Percentiles rank a stretch among this genome's conserved stretches.
Conservation (phyloP, 2,797 vertebrate species). For the Anguilla marmorata region DNA sequence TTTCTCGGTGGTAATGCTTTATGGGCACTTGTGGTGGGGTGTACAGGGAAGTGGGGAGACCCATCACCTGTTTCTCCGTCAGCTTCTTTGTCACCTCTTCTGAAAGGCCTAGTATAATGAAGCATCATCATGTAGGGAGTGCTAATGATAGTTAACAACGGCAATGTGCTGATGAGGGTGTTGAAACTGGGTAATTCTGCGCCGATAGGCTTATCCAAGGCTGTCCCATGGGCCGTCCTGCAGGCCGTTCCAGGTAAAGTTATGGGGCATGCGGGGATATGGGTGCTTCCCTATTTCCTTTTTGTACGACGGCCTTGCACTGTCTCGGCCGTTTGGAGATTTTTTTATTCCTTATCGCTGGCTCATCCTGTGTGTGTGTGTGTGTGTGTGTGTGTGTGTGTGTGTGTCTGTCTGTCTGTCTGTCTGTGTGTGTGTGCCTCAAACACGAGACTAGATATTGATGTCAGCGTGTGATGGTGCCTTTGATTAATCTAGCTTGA, state of each 20-base stretch:
- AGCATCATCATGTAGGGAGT: not conserved
- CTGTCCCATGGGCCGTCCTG: slow-evolving; percentile 42
- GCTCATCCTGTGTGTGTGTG: slow-evolving; percentile 41
- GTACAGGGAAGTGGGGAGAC: slow-evolving; percentile 46
- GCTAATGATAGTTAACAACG: slow-evolving; percentile 68
- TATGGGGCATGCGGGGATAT: slow-evolving; percentile 20
- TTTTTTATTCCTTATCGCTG: slow-evolving; percentile 63
- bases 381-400: not conserved
- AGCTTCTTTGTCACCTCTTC: not conserved
- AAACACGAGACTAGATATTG: slow-evolving; percentile 51
- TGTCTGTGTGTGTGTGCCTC: not conserved
- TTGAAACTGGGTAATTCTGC: slow-evolving; percentile 68
- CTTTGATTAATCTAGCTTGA: slow-evolving; percentile 71
- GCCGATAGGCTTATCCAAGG: slow-evolving; percentile 34
- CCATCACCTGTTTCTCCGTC: slow-evolving; percentile 58
- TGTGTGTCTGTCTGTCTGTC: slow-evolving; percentile 33
- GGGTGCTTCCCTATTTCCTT: slow-evolving; percentile 30
- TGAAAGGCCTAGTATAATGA: not conserved
- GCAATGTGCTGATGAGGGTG: slow-evolving; percentile 57
- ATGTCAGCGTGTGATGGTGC: slow-evolving; percentile 67
- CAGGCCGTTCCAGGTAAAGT: slow-evolving; percentile 63
- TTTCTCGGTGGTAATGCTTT: slow-evolving; percentile 60
- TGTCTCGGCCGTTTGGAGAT: slow-evolving; percentile 58
- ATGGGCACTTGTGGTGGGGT: slow-evolving; percentile 59
- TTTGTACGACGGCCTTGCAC: slow-evolving; percentile 42